Evolutionary conservation across 2,113 vertebrate species (phyloP), one percentile per base, ranked within the genome.

Genomic region (Ageneiosus marmoratus): DNA sequence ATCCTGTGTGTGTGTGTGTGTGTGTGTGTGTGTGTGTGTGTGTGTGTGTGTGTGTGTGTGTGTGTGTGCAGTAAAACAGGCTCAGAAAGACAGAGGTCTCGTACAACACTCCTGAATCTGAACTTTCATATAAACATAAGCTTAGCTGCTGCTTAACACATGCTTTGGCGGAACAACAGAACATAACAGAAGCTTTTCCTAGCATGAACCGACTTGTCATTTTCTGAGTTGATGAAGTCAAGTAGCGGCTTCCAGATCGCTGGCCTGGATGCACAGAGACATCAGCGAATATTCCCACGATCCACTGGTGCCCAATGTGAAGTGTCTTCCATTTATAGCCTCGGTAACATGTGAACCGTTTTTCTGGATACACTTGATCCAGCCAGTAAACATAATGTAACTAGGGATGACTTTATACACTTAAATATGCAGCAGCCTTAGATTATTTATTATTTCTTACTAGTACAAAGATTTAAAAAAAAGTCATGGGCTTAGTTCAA

Each of bases 281-380:
- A 37, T 67, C 32, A 37, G 63, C 20, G 18, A 16, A 85, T 12
- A 50, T 85, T 81, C 83, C 83, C 79, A 85, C 79, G 77, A 34
- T 85, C 46, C 58, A 55, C 20, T 27, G 37, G 55, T 62, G 65
- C 65, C 53, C 44, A 20, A 5, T 53, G 16, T 74, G 55, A 70
- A 29, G 44, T 32, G 8, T 74, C 60, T 37, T 56, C 37, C 22
- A 44, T 84, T 60, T 74, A 76, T 81, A 77, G 62, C 63, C 44
- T 69, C 44, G 13, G 22, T 16, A 48, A 22, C 18, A 51, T 67
- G 27, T 80, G 58, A 82, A 63, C 53, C 22, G 53, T 34, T 8
- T 67, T 65, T 56, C 67, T 46, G 37, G 20, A 70, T n/a, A 20
- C 37, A 34, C 7, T 34, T 2, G 16, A 67, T 37, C 32, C 32